Conservation (phyloP, 2,113 vertebrate genomes). For the Craseonycteris thonglongyai region DNA sequence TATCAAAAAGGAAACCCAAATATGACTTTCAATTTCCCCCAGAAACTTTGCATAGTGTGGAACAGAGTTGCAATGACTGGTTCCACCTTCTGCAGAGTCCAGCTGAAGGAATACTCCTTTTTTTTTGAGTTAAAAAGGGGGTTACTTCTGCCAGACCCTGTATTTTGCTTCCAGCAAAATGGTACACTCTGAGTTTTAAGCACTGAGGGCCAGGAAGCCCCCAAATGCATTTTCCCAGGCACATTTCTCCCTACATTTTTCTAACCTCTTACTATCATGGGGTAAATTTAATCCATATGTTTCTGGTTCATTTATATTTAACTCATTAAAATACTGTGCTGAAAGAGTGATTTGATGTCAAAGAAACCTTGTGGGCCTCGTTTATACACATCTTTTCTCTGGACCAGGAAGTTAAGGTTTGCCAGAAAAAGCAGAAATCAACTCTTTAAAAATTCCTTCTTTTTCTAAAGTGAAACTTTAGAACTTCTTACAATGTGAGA, state of each 20-base stretch:
- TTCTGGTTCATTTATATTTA: constrained; percentile 73
- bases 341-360: constrained; percentile 61
- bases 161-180: constrained; percentile 16
- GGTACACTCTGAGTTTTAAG: constrained; percentile 35
- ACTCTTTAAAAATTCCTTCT: constrained; percentile 48
- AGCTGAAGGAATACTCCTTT: too few relatives aligned
- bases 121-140: too few relatives aligned
- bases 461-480: constrained; percentile 70
- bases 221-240: constrained; percentile 58
- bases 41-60: neutral
- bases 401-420: constrained; percentile 69
- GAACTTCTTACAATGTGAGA: constrained; percentile 66
- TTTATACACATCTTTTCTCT: constrained; percentile 68
- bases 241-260: constrained; percentile 46
- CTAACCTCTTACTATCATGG: constrained; percentile 60
- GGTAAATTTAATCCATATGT: constrained; percentile 70
- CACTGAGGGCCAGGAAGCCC: neutral
- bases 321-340: constrained; percentile 64
- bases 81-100: too few relatives aligned
- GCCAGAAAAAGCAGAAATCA: constrained; percentile 72
- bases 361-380: constrained; percentile 63
- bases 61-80: neutral
- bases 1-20: neutral
- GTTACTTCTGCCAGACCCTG: too few relatives aligned
- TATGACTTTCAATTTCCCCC: neutral